Percentiles rank a stretch among this genome's conserved stretches.
phyloP scores from a whole-genome alignment of 2,888 invertebrate species.

The Pristionchus entomophagus region DNA sequence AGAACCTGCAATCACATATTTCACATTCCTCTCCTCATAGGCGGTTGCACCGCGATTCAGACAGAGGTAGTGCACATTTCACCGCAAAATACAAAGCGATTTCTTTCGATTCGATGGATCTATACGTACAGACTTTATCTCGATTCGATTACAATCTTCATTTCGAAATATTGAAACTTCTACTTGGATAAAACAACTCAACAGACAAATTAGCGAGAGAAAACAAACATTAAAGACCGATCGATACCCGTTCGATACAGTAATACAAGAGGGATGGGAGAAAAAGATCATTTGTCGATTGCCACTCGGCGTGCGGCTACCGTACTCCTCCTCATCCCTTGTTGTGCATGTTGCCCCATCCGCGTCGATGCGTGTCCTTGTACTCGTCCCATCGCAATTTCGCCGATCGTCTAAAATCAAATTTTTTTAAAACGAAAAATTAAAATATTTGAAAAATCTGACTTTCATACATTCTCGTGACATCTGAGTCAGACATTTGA shows the following conservation, averaged over 20 bases:
- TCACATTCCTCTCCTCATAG: too few relatives aligned
- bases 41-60: background rate
- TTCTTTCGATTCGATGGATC: background rate
- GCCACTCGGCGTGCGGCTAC: background rate
- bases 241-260: background rate
- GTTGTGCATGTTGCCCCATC: conserved; percentile 74
- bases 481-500: too few relatives aligned
- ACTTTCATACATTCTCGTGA: background rate
- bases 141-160: conserved; percentile 18
- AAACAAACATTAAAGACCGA: background rate
- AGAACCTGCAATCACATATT: background rate
- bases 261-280: background rate
- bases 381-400: conserved; percentile 70
- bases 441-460: background rate
- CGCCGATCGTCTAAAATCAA: conserved; percentile 52
- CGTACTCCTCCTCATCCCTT: conserved; percentile 64
- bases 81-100: conserved; percentile 3
- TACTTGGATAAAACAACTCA: background rate
- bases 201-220: background rate
- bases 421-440: background rate
- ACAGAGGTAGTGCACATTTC: conserved; percentile 3
- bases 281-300: conserved; percentile 8
- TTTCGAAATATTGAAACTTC: background rate
- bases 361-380: conserved; percentile 71
- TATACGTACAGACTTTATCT: background rate